phyloP scores from a whole-genome alignment of 2,797 vertebrate genomes.

The Schizopygopsis pylzovi region DNA sequence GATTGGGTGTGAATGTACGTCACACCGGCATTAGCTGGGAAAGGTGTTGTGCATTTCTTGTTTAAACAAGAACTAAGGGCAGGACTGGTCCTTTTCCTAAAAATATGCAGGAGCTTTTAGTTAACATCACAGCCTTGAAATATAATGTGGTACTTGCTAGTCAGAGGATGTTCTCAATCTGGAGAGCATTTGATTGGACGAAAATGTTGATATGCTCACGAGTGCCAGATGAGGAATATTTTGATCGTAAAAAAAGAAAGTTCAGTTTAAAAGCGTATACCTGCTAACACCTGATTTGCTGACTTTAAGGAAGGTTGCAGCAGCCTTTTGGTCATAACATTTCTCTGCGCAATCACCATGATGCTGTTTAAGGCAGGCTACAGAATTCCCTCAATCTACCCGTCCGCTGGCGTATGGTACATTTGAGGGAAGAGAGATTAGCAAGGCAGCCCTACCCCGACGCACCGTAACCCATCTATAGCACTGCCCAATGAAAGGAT shows the following conservation, averaged over 20 bases:
- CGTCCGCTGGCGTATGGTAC: conserved; percentile 15
- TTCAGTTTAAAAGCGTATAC: conserved; percentile 8
- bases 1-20: too few species aligned
- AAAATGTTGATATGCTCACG: neutral
- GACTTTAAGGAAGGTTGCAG: neutral
- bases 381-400: conserved; percentile 39
- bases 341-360: neutral
- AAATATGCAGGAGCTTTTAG: neutral
- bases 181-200: neutral
- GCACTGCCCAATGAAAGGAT: conserved; percentile 49
- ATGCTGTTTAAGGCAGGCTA: conserved; percentile 24
- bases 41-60: neutral
- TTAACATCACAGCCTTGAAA: neutral
- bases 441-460: neutral
- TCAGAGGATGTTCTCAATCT: neutral
- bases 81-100: neutral
- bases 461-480: conserved; percentile 24
- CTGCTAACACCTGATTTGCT: conserved; percentile 32
- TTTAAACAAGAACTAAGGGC: neutral
- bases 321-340: conserved; percentile 1
- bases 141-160: neutral
- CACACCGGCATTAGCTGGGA: too few species aligned
- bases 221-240: neutral
- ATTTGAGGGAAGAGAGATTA: conserved; percentile 45
- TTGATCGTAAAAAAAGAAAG: neutral